phyloP scores from a whole-genome alignment of 2,113 vertebrate genomes.

The Cranoglanis bouderius region DNA sequence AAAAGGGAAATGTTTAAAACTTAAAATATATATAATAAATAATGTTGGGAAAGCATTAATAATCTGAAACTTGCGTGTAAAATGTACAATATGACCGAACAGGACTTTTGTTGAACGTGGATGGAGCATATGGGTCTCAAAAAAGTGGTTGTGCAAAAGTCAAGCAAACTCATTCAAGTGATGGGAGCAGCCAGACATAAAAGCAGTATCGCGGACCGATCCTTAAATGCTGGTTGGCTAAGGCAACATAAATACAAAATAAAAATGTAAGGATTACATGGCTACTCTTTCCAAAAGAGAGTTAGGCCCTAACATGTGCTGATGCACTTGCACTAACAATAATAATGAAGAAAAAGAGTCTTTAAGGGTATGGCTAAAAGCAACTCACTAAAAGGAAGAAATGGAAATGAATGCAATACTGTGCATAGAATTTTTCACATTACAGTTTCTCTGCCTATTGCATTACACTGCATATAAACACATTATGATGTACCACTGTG shows the following conservation, averaged over 20 bases:
- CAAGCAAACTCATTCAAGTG: neutral
- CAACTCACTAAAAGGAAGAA: neutral
- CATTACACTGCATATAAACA: neutral
- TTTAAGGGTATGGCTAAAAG: neutral
- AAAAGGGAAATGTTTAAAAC: constrained; percentile 3
- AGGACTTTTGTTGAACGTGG: neutral
- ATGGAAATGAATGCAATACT: neutral
- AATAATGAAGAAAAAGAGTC: neutral
- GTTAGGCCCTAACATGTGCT: no score
- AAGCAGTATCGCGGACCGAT: neutral
- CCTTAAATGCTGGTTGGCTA: neutral
- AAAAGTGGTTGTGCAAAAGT: neutral
- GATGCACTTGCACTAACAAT: neutral
- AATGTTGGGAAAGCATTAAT: neutral
- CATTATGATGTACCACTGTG: neutral
- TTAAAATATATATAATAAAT: neutral
- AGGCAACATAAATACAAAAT: constrained; percentile 9
- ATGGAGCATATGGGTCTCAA: neutral
- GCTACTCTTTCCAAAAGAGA: neutral
- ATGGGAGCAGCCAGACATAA: neutral
- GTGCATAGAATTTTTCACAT: neutral
- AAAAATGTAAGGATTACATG: neutral
- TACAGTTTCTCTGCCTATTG: neutral
- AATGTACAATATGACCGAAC: neutral
- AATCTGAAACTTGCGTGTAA: neutral